Evolutionary conservation across 1,140 invertebrate species (phyloP), one percentile per base, ranked within the genome.

Genomic region (Apis dorsata): DNA sequence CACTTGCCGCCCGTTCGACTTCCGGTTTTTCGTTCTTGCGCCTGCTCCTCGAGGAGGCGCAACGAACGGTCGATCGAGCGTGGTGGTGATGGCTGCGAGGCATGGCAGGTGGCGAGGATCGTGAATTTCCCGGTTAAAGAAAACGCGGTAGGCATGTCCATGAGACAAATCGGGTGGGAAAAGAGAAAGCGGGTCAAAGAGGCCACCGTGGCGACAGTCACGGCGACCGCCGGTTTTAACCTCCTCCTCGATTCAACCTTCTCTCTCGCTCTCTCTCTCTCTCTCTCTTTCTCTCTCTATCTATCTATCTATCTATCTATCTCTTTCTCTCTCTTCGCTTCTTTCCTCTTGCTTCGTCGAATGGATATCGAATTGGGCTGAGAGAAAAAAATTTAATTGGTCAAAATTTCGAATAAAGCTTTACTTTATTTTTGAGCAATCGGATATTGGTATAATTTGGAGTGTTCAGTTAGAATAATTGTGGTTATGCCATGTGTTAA

Each of bases 171-270:
- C 92, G 91, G 87, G 91, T 92, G 92, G 93, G 91, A 93, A 94
- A 93, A 93, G 93, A 93, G 93, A 93, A 94, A 94, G 93, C 93
- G 89, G 93, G 93, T 93, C 93, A 92, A 93, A 93, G 92, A 93
- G 86, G 90, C 91, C 90, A 93, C 87, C 88, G 86, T 88, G 88
- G 85, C 84, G 87, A 90, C 89, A 88, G 83, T 77, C 79, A 69
- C 75, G 70, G 71, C 84, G 82, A 81, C 84, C 80, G 66, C 24
- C 78, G 83, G 85, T 70, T 86, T 89, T 69, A 79, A 65, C 77
- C 72, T 89, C 62, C 74, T 90, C 81, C 71, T 83, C 62, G 59
- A 86, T 90, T 81, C 79, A 65, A 70, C 76, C 84, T 81, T 71
- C 59, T 85, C 75, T 85, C 81, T 55, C 66, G 44, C 24, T 59